Evolutionary conservation across 2,888 invertebrate genomes (phyloP), one percentile per base, ranked within the genome.

Genomic region (Campaea margaritaria): DNA sequence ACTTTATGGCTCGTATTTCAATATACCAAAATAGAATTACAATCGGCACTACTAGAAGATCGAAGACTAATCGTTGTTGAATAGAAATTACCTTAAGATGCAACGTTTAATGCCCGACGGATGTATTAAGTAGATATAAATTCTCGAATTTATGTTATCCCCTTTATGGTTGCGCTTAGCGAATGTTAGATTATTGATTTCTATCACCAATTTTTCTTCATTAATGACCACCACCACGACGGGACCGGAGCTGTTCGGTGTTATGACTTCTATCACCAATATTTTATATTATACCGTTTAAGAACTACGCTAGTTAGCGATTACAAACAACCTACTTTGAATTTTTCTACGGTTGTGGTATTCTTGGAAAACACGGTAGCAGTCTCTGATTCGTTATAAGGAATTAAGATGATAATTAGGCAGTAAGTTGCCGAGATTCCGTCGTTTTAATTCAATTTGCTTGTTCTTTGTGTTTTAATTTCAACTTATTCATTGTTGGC

Each of bases 381-480:
- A 49, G 59, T 61, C 58, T 74, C 68, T 67, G 64, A 75, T 76
- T 83, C 76, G 81, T 84, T 82, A 83, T 72, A 68, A 78, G 66
- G 72, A 83, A 85, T 87, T 86, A 83, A 83, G 72, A 83, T 86
- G 81, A 79, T 86, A 86, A 87, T 87, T 81, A 82, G 76, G 69
- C 73, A 64, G 75, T 72, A 74, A 70, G 69, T 75, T 72, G 71
- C 69, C 68, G 65, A 73, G 78, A 81, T 81, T 76, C 76, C 78
- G 69, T 69, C 70, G 70, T 71, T 68, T 70, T 68, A 69, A 76
- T 76, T 77, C 74, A 67, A 69, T 69, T 66, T 67, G 53, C 67
- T 71, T 73, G 71, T 73, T 73, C 69, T 67, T 69, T 69, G 65
- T 63, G 58, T 67, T 64, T 64, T 64, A 64, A 67, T 74, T 70